Percentiles rank a stretch among this genome's conserved stretches.
Evolutionary conservation across 1,140 invertebrate species (phyloP).

Genomic region (Notospermus geniculatus): DNA sequence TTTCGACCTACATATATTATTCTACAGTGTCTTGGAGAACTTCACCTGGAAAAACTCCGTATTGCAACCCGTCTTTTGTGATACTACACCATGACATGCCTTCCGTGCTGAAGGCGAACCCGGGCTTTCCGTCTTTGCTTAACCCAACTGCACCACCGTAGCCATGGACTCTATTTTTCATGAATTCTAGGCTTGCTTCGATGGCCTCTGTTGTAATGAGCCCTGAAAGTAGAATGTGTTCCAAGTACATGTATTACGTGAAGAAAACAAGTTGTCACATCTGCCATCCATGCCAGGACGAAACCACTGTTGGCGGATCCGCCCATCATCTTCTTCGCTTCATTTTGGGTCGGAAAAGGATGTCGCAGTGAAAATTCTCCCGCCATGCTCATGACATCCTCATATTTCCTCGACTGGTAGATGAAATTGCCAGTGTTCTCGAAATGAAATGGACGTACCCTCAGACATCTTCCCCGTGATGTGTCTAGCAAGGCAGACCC

Average conservation of each 20-base stretch:
- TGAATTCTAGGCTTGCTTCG: slow-evolving; percentile 61
- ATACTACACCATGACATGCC: slow-evolving; percentile 77
- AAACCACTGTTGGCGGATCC: too few species aligned
- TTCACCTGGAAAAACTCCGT: slow-evolving; percentile 43
- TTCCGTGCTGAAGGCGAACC: slow-evolving; percentile 68
- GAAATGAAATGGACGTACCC: too few species aligned
- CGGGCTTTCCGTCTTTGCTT: slow-evolving; percentile 67
- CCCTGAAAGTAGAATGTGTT: slow-evolving; percentile 22
- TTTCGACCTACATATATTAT: too few species aligned
- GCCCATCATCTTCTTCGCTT: too few species aligned
- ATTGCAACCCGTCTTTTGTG: slow-evolving; percentile 57
- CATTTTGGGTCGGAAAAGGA: too few species aligned
- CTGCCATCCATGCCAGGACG: too few species aligned
- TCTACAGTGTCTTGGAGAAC: slow-evolving; percentile 17
- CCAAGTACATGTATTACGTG: too few species aligned
- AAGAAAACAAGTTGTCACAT: too few species aligned
- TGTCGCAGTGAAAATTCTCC: too few species aligned
- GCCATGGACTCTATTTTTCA: slow-evolving; percentile 68
- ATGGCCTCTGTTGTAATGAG: slow-evolving; percentile 62
- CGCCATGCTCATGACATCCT: too few species aligned
- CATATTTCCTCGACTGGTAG: too few species aligned
- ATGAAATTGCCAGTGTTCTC: too few species aligned
- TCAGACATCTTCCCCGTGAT: slow-evolving; percentile 67
- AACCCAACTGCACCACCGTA: slow-evolving; percentile 75
- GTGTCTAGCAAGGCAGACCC: slow-evolving; percentile 71